Evolutionary conservation across 1,140 invertebrate species (phyloP).

Genomic region (Euborellia annulipes): DNA sequence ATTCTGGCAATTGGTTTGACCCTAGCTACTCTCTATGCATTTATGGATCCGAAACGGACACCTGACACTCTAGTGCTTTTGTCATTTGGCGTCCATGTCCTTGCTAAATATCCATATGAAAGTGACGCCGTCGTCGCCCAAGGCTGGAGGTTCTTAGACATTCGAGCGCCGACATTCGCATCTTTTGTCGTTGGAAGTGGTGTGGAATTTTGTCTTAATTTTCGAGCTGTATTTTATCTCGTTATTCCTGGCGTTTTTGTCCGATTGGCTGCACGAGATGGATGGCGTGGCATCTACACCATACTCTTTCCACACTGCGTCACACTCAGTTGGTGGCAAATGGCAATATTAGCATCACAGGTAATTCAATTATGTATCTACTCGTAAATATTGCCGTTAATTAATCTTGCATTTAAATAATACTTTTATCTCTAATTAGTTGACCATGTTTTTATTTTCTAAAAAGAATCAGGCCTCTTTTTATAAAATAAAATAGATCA

Average conservation of each 20-base stretch:
- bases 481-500: too few relatives aligned
- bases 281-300: constrained; percentile 62
- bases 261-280: constrained; percentile 50
- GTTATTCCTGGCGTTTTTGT: constrained; percentile 55
- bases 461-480: too few relatives aligned
- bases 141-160: constrained; percentile 60
- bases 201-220: constrained; percentile 70
- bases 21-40: constrained; percentile 54
- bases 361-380: too few relatives aligned
- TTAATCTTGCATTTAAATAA: too few relatives aligned
- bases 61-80: constrained; percentile 55
- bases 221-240: constrained; percentile 58
- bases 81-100: constrained; percentile 61
- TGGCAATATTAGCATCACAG: constrained; percentile 63
- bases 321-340: constrained; percentile 71
- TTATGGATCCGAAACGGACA: constrained; percentile 40
- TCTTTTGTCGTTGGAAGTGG: constrained; percentile 60
- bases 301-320: constrained; percentile 69
- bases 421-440: too few relatives aligned
- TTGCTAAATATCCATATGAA: constrained; percentile 72
- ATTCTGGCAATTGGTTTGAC: constrained; percentile 54
- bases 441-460: too few relatives aligned
- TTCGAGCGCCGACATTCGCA: constrained; percentile 61
- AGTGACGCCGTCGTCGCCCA: constrained; percentile 61
- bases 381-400: too few relatives aligned